Conservation (phyloP, 53 echinoderm and acorn worm genomes). For the Temnopleurus reevesii region DNA sequence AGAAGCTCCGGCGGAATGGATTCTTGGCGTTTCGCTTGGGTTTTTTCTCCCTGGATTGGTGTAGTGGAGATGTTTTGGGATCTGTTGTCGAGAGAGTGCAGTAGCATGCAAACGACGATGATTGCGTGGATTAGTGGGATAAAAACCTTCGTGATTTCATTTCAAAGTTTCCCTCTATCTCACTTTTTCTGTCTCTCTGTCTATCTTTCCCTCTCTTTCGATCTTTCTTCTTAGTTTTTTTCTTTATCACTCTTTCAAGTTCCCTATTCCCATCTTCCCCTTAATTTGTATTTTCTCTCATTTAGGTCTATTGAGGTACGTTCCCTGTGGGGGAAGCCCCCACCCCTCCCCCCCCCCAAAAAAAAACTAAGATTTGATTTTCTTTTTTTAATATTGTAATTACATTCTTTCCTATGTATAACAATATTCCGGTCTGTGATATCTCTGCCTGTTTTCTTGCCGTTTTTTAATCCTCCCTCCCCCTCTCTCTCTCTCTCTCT, state of each 20-base stretch:
- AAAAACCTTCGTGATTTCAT: slow-evolving; percentile 21
- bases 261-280: neutral
- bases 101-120: neutral
- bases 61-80: neutral
- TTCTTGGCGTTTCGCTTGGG: slow-evolving; percentile 2
- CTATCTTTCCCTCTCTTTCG: neutral
- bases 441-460: neutral
- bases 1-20: slow-evolving; percentile 13
- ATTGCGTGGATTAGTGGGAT: slow-evolving; percentile 37
- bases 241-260: neutral
- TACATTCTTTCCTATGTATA: neutral
- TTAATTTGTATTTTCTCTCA: neutral
- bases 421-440: neutral
- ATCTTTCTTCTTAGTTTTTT: neutral
- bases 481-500: neutral
- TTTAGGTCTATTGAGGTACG: too few relatives aligned
- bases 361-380: too few relatives aligned
- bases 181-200: slow-evolving; percentile 8
- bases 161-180: neutral
- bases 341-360: too few relatives aligned
- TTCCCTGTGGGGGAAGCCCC: too few relatives aligned
- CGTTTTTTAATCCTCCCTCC: neutral
- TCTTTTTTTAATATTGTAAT: neutral
- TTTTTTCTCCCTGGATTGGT: neutral
- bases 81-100: neutral